Conservation (phyloP, 2,113 vertebrate genomes). For the Trichechus manatus region DNA sequence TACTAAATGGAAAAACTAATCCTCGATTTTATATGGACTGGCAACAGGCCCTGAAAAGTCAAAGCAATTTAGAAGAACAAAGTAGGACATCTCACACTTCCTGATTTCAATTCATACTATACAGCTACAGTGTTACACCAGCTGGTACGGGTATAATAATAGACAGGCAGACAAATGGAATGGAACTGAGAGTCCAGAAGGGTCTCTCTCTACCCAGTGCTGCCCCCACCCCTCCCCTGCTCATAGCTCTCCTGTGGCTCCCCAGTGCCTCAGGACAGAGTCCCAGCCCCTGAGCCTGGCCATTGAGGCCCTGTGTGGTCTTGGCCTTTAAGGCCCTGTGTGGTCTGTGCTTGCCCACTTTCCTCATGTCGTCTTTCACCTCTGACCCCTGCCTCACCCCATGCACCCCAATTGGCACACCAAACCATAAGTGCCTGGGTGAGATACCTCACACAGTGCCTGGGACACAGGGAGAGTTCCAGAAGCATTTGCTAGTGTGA, state of each 20-base stretch:
- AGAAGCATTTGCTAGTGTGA: rapidly evolving
- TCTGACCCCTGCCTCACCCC: background rate
- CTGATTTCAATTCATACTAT: no score
- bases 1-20: no score
- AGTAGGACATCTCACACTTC: no score
- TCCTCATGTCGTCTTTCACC: background rate
- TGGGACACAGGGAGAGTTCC: rapidly evolving
- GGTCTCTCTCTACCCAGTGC: background rate
- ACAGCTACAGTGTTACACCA: no score
- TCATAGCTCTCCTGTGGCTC: background rate
- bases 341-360: no score
- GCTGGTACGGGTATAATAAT: no score
- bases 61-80: no score
- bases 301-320: background rate
- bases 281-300: background rate
- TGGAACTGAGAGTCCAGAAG: background rate
- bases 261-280: background rate
- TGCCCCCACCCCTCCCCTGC: background rate
- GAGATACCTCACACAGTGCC: background rate
- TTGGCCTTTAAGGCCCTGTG: background rate
- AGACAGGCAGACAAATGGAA: no score
- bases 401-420: background rate
- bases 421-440: background rate
- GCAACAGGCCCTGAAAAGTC: no score
- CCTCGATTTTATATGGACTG: no score